Evolutionary conservation across 1,140 invertebrate genomes (phyloP), one percentile per base, ranked within the genome.

Genomic region (Brachionus plicatilis): DNA sequence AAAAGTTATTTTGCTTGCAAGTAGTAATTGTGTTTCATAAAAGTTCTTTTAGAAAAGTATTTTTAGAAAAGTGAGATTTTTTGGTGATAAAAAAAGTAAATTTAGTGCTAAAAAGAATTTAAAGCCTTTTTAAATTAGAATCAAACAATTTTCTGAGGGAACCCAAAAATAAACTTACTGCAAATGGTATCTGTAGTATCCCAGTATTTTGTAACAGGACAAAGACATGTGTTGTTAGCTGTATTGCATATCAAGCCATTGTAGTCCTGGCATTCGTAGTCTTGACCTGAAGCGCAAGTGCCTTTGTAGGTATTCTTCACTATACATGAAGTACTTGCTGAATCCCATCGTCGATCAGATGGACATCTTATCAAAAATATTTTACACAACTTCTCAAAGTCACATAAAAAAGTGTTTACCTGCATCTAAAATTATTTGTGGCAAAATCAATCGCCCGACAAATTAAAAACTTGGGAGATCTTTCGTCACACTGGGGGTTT

Each of bases 161-260:
- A 14, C 1, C 14, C 24, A 68, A 29, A 47, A 24, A 24, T n/a
- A 37, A 47, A 17, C 20, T 8, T n/a, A 82, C 79, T 65, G 53
- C 79, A 82, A 43, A 82, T 60, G 24, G 7, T 41, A 2, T 60
- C 27, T 60, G 79, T 82, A 20, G 24, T 45, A 82, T 82, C 20
- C 72, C 72, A 76, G 72, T 76, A 76, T 50, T 27, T 76, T 12
- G 72, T 76, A 50, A 24, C 47, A 37, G 72, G 72, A 27, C 79
- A 82, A 14, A 82, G 24, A 47, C 79, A 82, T 20, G 79, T 82
- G 2, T 29, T 47, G 27, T 82, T 82, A 47, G 14, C 7, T 5
- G 33, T 65, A 17, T 68, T 20, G 29, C 79, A 82, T 20, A 82
- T 82, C 33, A 82, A 45, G 12, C 79, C 79, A 82, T 82, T 82